phyloP scores from a whole-genome alignment of 2,113 vertebrate species.

The Microtus ochrogaster region DNA sequence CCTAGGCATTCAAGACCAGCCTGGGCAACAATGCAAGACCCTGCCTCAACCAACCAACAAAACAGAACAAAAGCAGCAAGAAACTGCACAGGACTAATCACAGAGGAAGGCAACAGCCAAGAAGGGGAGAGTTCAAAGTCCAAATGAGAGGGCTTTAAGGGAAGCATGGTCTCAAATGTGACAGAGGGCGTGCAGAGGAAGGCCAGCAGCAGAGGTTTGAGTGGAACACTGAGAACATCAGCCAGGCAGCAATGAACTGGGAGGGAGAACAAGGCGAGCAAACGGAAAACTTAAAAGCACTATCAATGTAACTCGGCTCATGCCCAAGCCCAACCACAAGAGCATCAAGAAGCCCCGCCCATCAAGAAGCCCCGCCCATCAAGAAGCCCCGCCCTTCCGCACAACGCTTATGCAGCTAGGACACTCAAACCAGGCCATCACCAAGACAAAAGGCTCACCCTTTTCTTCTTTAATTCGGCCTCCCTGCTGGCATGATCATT shows the following conservation, averaged over 20 bases:
- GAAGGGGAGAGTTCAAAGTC: background rate
- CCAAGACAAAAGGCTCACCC: constrained; percentile 71
- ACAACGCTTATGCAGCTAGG: background rate
- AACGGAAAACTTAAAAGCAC: constrained; percentile 20
- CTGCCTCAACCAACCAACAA: background rate
- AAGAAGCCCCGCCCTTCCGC: background rate
- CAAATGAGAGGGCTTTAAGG: background rate
- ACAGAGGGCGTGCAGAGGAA: background rate
- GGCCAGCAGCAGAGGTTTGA: background rate
- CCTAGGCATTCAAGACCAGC: background rate
- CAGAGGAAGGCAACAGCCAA: constrained; percentile 12
- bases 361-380: background rate
- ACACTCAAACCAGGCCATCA: constrained; percentile 4
- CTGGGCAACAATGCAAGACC: background rate
- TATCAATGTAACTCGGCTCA: background rate
- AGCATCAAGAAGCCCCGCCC: constrained; percentile 3
- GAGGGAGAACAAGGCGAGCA: background rate
- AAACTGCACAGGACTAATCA: background rate
- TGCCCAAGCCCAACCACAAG: background rate
- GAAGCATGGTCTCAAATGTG: constrained; percentile 20
- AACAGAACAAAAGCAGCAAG: background rate
- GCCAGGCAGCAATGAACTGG: background rate
- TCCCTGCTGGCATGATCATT: constrained; percentile 64
- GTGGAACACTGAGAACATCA: background rate
- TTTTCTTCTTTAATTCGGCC: constrained; percentile 76